Evolutionary conservation across 2,888 invertebrate species (phyloP), one percentile per base, ranked within the genome.

Genomic region (Elysia crispata): DNA sequence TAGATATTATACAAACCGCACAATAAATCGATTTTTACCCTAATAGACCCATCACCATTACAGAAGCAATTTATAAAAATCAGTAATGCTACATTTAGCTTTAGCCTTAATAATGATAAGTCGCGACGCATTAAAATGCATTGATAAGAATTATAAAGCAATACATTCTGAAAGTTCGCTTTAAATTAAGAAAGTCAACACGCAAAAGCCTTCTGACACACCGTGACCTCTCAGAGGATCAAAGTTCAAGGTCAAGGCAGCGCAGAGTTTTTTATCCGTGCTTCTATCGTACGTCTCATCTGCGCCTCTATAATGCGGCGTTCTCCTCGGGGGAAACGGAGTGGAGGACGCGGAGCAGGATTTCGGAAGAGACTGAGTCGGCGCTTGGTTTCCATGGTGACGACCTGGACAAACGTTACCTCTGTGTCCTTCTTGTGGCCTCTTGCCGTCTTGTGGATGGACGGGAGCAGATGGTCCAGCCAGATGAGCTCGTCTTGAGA

Each of bases 391-490:
- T 75, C 75, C 75, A 75, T 60, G 60, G 30, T 62, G 31, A 75
- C 60, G 33, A 31, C 78, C 25, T 54, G 69, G 60, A 69, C 79
- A 57, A 81, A 81, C 62, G 84, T 82, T 70, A 84, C 54, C 30
- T 82, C 85, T 87, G 87, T 41, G 41, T 41, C 41, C 41, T 41
- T 41, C 5, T 11, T 11, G 41, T 6, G 41, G 11, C 41, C 41
- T 11, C 41, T 41, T 28, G 84, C 86, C 72, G 85, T 84, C 41
- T 86, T 86, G 64, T 87, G 84, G 20, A 86, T 86, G 5, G 90
- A 89, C 0, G 91, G 91, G 86, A 92, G 90, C n/a, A 91, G 83
- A 83, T 92, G 91, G 79, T 92, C 92, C 33, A 92, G 84, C 88
- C 91, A 92, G 78, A 85, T 88, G 41, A 92, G 84, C 77, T 92